Percentiles rank a stretch among this genome's conserved stretches.
Evolutionary conservation across 2,113 vertebrate genomes (phyloP).

Genomic region (Aix galericulata): DNA sequence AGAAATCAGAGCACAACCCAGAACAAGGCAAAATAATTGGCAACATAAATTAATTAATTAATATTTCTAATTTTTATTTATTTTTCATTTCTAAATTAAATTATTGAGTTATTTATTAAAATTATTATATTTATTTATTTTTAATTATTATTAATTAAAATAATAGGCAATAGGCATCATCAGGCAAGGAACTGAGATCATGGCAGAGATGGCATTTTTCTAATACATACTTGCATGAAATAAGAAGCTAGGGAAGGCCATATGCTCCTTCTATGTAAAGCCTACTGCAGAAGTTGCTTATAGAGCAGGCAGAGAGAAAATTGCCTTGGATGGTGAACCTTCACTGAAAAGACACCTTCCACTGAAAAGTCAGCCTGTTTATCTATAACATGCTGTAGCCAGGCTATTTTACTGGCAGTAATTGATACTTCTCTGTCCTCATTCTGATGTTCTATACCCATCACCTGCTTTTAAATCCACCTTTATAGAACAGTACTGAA

Average conservation of each 20-base stretch:
- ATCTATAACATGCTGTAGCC: neutral
- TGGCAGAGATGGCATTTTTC: neutral
- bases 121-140: too few relatives aligned
- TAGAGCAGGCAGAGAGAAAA: neutral
- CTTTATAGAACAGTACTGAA: neutral
- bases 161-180: too few relatives aligned
- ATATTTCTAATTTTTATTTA: too few relatives aligned
- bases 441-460: neutral
- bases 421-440: neutral
- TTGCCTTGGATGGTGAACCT: neutral
- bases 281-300: neutral
- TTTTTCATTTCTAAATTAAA: too few relatives aligned
- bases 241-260: neutral
- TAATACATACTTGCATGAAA: neutral
- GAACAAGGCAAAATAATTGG: neutral
- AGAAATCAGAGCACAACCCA: neutral
- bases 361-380: neutral
- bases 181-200: neutral
- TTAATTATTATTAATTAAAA: too few relatives aligned
- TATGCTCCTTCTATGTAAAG: neutral
- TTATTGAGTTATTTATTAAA: too few relatives aligned
- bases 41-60: too few relatives aligned
- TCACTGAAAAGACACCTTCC: neutral
- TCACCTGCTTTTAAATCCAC: neutral
- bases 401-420: neutral